Conservation (phyloP, 2,888 invertebrate genomes). For the Sarcophaga rosellei region DNA sequence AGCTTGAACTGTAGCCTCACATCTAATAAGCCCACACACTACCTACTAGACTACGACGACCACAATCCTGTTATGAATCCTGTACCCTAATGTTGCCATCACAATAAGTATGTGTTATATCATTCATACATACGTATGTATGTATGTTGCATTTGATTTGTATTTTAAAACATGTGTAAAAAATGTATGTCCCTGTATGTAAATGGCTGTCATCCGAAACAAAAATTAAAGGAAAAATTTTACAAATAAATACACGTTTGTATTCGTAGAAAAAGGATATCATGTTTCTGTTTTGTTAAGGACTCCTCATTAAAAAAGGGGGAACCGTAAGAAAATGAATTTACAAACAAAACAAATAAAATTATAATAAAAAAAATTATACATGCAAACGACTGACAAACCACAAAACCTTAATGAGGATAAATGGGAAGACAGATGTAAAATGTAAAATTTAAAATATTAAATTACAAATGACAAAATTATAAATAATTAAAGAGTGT, state of each 20-base stretch:
- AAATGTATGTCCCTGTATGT: too few species aligned
- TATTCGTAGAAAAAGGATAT: constrained; percentile 24
- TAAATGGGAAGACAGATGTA: background rate
- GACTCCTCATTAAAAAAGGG: constrained; percentile 11
- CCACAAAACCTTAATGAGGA: constrained; percentile 30
- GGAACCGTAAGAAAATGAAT: constrained; percentile 10
- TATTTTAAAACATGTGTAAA: too few species aligned
- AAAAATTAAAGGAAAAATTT: background rate
- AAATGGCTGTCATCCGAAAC: too few species aligned
- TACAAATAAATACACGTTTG: constrained; percentile 17
- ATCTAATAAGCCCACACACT: too few species aligned
- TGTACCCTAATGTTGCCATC: too few species aligned
- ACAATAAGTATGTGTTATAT: too few species aligned
- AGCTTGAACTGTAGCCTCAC: fast-evolving
- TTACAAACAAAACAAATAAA: background rate
- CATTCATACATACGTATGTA: too few species aligned
- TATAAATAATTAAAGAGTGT: background rate
- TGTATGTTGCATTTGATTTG: too few species aligned
- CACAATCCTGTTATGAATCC: too few species aligned
- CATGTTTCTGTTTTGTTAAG: constrained; percentile 9
- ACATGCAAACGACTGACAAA: constrained; percentile 2
- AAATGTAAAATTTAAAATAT: background rate
- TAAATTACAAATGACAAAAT: constrained; percentile 1
- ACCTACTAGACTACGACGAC: too few species aligned
- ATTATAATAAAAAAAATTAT: background rate